Conservation (phyloP, 2,888 invertebrate genomes). For the Folsomia candida region DNA sequence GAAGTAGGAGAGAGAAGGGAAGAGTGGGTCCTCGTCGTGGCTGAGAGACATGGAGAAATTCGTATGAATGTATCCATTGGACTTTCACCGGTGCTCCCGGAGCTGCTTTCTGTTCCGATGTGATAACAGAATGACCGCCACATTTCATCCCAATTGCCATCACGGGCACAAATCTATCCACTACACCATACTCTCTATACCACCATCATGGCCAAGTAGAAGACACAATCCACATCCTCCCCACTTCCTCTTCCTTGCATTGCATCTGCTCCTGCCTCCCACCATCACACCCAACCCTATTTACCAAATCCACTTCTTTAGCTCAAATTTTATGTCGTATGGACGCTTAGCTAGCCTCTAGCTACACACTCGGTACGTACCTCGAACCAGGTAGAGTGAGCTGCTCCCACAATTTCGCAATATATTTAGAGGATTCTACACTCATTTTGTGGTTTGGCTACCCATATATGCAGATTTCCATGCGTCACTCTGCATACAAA, state of each 20-base stretch:
- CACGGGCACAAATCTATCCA: conserved; percentile 33
- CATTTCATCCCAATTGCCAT: conserved; percentile 42
- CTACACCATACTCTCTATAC: background rate
- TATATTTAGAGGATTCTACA: background rate
- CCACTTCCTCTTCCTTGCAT: background rate
- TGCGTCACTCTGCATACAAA: no score
- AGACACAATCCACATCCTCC: background rate
- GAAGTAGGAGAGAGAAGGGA: background rate
- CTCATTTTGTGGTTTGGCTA: background rate
- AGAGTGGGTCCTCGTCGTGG: background rate
- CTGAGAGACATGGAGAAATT: background rate
- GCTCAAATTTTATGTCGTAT: background rate
- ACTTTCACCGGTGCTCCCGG: background rate
- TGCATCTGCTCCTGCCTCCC: background rate
- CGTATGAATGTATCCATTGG: conserved; percentile 8
- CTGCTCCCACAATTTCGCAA: background rate
- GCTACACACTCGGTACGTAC: no score
- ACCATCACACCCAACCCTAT: background rate
- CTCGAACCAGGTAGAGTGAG: background rate
- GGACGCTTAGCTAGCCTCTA: background rate
- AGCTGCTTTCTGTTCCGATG: conserved; percentile 30
- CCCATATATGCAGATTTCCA: no score
- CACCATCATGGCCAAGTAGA: background rate
- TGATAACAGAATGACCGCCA: conserved; percentile 44
- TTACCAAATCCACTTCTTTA: background rate